Evolutionary conservation across 1,140 invertebrate species (phyloP).

Genomic region (Steinernema feltiae): DNA sequence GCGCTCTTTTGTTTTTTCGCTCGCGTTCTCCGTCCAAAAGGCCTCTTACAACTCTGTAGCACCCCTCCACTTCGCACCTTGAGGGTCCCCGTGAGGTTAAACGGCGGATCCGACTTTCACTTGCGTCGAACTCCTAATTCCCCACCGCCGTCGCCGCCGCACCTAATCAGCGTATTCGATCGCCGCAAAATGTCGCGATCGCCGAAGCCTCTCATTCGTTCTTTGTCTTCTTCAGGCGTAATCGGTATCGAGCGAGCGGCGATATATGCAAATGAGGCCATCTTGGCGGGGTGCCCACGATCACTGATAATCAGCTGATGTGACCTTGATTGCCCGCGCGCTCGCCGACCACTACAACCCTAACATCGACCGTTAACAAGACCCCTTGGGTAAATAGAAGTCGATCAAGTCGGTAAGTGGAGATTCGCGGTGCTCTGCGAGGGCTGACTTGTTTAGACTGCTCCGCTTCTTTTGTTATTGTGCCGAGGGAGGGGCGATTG

Average conservation of each 20-base stretch:
- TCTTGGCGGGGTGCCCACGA: conserved; percentile 2
- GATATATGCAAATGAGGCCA: conserved; percentile 11
- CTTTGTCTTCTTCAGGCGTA: not conserved
- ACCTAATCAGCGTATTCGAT: not conserved
- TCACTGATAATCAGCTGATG: conserved; percentile 8
- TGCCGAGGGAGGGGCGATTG: not conserved
- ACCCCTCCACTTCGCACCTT: not conserved
- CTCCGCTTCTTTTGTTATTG: not conserved
- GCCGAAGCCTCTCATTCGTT: not conserved
- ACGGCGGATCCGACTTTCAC: too few relatives aligned
- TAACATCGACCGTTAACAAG: not conserved
- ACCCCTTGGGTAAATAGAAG: conserved; percentile 3
- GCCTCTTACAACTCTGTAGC: too few relatives aligned
- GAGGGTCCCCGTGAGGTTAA: too few relatives aligned
- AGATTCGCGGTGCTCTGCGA: not conserved
- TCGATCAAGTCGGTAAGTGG: not conserved
- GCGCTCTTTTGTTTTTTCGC: not conserved
- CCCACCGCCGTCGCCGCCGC: not conserved
- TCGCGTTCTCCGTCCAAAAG: not conserved
- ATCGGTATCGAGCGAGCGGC: not conserved
- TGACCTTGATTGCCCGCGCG: conserved; percentile 6
- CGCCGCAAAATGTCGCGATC: not conserved
- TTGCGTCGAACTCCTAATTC: too few relatives aligned
- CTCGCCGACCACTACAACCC: not conserved
- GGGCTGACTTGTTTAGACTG: conserved; percentile 10